Evolutionary conservation across 2,797 vertebrate genomes (phyloP).

Genomic region (Cygnus olor): DNA sequence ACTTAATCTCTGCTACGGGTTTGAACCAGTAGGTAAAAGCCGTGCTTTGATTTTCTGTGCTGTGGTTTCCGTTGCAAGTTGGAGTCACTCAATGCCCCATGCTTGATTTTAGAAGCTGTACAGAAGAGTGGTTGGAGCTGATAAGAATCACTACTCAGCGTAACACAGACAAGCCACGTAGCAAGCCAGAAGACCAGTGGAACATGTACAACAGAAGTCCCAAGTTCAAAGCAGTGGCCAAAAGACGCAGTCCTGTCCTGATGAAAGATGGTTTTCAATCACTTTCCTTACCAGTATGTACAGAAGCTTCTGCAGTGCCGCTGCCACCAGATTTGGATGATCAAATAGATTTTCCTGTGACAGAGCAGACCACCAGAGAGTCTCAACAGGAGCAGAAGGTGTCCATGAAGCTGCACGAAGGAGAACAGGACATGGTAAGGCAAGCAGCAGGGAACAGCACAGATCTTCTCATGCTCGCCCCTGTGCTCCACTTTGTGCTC

Average conservation of each 20-base stretch:
- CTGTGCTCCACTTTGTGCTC: background rate
- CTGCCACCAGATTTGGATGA: background rate
- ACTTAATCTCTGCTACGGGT: background rate
- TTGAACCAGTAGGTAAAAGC: background rate
- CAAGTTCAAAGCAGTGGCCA: rapidly evolving
- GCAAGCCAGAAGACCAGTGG: background rate
- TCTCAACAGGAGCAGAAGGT: background rate
- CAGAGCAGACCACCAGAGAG: rapidly evolving
- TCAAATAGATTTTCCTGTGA: rapidly evolving
- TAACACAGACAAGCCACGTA: rapidly evolving
- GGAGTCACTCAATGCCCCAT: background rate
- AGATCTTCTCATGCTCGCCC: background rate
- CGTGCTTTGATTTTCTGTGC: background rate
- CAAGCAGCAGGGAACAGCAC: background rate
- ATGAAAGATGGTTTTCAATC: rapidly evolving
- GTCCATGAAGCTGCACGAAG: rapidly evolving
- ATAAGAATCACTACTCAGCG: background rate
- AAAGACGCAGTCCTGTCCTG: rapidly evolving
- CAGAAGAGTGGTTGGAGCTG: background rate
- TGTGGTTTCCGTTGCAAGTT: background rate
- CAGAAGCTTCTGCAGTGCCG: background rate
- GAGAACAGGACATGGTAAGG: background rate
- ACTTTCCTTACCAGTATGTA: rapidly evolving
- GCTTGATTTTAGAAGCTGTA: slow-evolving; percentile 17
- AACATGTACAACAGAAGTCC: background rate